Evolutionary conservation across 2,113 vertebrate genomes (phyloP).

Genomic region (Ictalurus punctatus): DNA sequence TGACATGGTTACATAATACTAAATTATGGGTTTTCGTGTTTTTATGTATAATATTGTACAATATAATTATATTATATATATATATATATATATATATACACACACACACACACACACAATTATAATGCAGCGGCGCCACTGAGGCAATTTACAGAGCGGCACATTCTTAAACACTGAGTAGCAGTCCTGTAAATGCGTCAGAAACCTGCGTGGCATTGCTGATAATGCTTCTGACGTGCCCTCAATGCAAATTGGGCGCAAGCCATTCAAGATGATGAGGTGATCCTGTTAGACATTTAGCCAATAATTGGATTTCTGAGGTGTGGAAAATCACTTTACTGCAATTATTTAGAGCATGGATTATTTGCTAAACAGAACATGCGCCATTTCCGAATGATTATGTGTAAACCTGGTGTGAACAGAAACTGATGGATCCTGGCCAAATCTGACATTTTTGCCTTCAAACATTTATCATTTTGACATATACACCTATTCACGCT

Average conservation of each 20-base stretch:
- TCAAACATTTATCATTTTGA: background rate
- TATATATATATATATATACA: too few relatives aligned
- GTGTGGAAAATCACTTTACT: background rate
- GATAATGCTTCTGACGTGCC: background rate
- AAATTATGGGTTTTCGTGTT: too few relatives aligned
- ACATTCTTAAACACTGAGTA: conserved; percentile 4
- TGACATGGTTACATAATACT: too few relatives aligned
- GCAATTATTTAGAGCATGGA: background rate
- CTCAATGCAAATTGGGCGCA: background rate
- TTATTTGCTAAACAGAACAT: conserved; percentile 4
- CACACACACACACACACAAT: too few relatives aligned
- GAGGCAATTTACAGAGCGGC: conserved; percentile 1
- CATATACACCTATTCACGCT: background rate
- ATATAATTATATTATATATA: too few relatives aligned
- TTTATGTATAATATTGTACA: too few relatives aligned
- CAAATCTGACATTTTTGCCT: background rate
- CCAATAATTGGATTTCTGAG: conserved; percentile 16
- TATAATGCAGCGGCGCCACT: background rate
- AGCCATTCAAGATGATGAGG: background rate
- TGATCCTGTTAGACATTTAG: background rate
- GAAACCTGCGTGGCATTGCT: background rate
- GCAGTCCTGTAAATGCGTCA: background rate
- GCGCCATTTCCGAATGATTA: background rate
- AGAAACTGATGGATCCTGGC: background rate
- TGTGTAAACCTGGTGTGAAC: background rate